phyloP scores from a whole-genome alignment of 2,888 invertebrate genomes.

The Brenthis ino region DNA sequence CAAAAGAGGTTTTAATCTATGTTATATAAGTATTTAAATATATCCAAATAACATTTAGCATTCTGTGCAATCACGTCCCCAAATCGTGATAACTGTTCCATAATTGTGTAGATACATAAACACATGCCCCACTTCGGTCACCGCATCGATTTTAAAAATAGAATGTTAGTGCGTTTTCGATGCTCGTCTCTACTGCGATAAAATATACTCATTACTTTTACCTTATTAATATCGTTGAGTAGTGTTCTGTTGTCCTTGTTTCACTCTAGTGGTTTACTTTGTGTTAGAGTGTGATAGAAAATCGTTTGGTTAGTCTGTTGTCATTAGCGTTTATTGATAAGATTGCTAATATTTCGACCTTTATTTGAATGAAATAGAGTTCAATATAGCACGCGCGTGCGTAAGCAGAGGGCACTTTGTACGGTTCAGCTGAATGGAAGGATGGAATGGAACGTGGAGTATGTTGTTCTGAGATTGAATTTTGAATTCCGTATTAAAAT shows the following conservation, averaged over 20 bases:
- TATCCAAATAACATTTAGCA: conserved; percentile 23
- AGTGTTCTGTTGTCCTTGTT: conserved; percentile 8
- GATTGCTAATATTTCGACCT: conserved; percentile 39
- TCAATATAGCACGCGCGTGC: conserved; percentile 48
- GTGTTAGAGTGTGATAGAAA: not conserved
- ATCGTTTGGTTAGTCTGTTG: conserved; percentile 21
- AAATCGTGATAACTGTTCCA: conserved; percentile 56
- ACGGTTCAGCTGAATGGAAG: conserved; percentile 65
- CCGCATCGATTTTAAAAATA: conserved; percentile 81
- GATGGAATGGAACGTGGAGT: conserved; percentile 49
- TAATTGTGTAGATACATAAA: conserved; percentile 65
- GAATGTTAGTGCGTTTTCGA: conserved; percentile 75
- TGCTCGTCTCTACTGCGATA: conserved; percentile 59
- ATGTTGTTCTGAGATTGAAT: conserved; percentile 70
- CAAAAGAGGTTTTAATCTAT: conserved; percentile 28
- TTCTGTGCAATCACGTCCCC: conserved; percentile 29
- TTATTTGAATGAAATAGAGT: conserved; percentile 50
- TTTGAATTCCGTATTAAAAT: conserved; percentile 41
- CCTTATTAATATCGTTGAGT: conserved; percentile 27
- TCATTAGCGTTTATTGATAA: conserved; percentile 17
- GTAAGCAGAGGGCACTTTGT: conserved; percentile 50
- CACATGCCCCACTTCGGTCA: conserved; percentile 77
- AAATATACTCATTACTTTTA: conserved; percentile 48
- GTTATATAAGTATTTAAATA: conserved; percentile 25
- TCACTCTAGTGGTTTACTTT: not conserved